Conservation (phyloP, 53 echinoderm and acorn worm genomes). For the Glandiceps talaboti region DNA sequence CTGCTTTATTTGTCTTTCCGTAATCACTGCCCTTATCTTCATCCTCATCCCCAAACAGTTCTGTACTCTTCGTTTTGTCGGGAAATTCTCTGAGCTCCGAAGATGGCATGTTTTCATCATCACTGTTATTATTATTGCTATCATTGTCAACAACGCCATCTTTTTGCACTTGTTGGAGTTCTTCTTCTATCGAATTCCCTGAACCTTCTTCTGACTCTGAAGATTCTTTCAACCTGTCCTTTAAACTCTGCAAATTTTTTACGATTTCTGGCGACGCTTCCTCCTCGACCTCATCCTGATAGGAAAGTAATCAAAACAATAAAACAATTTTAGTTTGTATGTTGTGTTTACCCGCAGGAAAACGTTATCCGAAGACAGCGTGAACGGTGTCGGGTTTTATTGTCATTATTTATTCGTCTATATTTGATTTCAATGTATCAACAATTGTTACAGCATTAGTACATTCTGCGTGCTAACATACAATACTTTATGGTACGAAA, state of each 20-base stretch:
- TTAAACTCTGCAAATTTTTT: background rate
- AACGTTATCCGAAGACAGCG: no score
- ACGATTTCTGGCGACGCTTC: background rate
- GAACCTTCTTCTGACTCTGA: background rate
- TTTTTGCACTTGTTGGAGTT: background rate
- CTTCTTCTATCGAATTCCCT: background rate
- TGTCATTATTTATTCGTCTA: no score
- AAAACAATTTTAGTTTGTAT: no score
- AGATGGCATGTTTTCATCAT: background rate
- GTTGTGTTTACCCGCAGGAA: no score
- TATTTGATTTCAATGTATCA: no score
- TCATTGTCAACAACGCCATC: constrained; percentile 1
- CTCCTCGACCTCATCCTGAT: no score
- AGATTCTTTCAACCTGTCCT: background rate
- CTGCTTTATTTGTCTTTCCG: background rate
- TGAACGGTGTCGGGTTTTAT: no score
- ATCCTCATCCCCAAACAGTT: background rate
- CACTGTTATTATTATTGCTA: background rate
- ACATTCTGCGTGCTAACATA: no score
- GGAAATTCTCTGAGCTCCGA: background rate
- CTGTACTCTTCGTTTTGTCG: background rate
- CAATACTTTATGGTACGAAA: no score
- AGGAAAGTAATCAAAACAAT: no score
- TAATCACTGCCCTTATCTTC: background rate
- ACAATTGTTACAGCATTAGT: no score